phyloP scores from a whole-genome alignment of 2,797 vertebrate species.

The Malurus splendens region DNA sequence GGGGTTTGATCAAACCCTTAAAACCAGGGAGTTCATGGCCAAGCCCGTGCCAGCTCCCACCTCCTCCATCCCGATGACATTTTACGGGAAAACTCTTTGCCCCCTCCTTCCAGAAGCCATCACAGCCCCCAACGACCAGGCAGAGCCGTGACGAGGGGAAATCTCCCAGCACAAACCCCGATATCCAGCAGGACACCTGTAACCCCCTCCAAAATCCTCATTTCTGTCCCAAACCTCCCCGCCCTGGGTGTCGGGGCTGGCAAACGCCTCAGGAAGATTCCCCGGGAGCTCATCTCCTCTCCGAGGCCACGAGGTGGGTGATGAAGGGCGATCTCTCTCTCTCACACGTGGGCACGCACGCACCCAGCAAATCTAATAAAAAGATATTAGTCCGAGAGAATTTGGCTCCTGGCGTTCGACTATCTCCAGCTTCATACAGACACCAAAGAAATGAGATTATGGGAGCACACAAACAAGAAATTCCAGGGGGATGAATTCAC shows the following conservation, averaged over 20 bases:
- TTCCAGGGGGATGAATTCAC: conserved; percentile 46
- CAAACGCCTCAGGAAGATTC: not conserved
- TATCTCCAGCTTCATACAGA: conserved; percentile 38
- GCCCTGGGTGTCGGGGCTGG: rapidly evolving
- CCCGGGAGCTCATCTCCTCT: not conserved
- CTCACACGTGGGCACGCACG: not conserved
- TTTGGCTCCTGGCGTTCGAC: conserved; percentile 42
- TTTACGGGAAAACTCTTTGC: not conserved
- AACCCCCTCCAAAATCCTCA: not conserved
- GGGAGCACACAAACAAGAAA: conserved; percentile 46
- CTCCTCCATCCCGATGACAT: not conserved
- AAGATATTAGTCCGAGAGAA: conserved; percentile 35
- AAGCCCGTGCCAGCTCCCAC: not conserved
- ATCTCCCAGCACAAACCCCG: not conserved
- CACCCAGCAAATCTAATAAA: conserved; percentile 45
- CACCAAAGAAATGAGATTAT: conserved; percentile 52
- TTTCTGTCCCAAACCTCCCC: rapidly evolving
- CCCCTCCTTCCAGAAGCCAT: not conserved
- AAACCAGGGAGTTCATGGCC: rapidly evolving
- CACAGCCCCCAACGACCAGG: not conserved
- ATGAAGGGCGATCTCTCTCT: conserved; percentile 12
- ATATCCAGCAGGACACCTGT: rapidly evolving
- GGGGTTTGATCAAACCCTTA: not conserved
- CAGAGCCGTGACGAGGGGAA: rapidly evolving
- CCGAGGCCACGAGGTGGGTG: not conserved